Evolutionary conservation across 2,888 invertebrate species (phyloP).

Genomic region (Invenusta paracnida): DNA sequence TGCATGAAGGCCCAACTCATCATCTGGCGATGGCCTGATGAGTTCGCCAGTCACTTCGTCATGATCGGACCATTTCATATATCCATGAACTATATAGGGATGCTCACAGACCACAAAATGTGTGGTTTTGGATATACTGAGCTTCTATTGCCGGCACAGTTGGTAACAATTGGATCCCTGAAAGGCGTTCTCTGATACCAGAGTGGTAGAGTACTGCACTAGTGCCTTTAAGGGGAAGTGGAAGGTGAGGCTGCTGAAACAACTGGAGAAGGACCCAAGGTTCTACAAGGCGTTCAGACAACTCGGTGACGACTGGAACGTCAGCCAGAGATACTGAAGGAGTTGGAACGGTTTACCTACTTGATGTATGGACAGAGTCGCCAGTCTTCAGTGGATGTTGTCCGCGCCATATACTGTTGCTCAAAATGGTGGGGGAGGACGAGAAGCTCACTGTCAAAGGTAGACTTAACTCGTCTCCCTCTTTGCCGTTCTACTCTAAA

Average conservation of each 20-base stretch:
- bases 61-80: slow-evolving; percentile 46
- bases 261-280: neutral
- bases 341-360: neutral
- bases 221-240: too few species aligned
- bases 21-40: slow-evolving; percentile 44
- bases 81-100: slow-evolving; percentile 45
- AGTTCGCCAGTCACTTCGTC: slow-evolving; percentile 45
- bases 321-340: neutral
- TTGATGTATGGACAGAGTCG: neutral
- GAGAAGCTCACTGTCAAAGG: neutral
- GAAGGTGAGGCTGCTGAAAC: neutral
- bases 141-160: slow-evolving; percentile 43
- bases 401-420: neutral
- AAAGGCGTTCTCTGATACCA: slow-evolving; percentile 41
- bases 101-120: slow-evolving; percentile 41
- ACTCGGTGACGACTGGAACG: neutral
- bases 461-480: neutral
- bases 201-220: too few species aligned
- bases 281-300: neutral
- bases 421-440: neutral
- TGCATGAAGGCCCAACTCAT: slow-evolving; percentile 46
- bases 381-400: neutral
- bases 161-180: slow-evolving; percentile 44
- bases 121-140: slow-evolving; percentile 41
- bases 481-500: neutral